phyloP scores from a whole-genome alignment of 2,888 invertebrate genomes.

The Drosophila suboccidentalis region DNA sequence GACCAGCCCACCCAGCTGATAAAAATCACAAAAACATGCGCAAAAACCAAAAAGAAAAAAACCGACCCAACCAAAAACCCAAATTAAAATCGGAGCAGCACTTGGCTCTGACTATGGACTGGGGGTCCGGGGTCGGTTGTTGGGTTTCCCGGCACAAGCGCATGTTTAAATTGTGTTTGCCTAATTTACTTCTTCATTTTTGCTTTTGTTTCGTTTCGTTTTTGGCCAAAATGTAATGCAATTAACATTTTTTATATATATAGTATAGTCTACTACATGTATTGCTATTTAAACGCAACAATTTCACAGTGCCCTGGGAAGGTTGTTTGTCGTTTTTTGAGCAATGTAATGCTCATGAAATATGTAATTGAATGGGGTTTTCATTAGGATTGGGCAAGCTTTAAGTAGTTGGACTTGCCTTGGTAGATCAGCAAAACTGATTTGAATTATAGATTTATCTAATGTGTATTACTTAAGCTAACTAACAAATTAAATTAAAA shows the following conservation, averaged over 20 bases:
- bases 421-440: slow-evolving; percentile 35
- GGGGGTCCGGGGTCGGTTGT: slow-evolving; percentile 5
- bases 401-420: slow-evolving; percentile 22
- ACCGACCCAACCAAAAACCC: slow-evolving; percentile 55
- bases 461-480: slow-evolving; percentile 9
- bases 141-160: slow-evolving; percentile 75
- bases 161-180: slow-evolving; percentile 79
- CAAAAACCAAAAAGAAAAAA: slow-evolving; percentile 60
- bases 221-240: slow-evolving; percentile 70
- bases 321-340: slow-evolving; percentile 45
- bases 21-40: slow-evolving; percentile 81
- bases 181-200: slow-evolving; percentile 63
- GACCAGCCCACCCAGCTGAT: slow-evolving; percentile 79
- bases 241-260: slow-evolving; percentile 70
- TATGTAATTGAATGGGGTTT: slow-evolving; percentile 55
- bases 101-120: slow-evolving; percentile 40
- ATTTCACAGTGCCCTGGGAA: slow-evolving; percentile 76
- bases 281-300: slow-evolving; percentile 71
- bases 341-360: slow-evolving; percentile 52
- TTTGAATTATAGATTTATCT: slow-evolving; percentile 23
- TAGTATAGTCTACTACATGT: slow-evolving; percentile 30
- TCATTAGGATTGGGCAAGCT: slow-evolving; percentile 41
- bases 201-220: slow-evolving; percentile 19
- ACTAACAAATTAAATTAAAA: not conserved
- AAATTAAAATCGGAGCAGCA: slow-evolving; percentile 80